These are phyloP conservation scores for Falco concolor DNA, from an alignment of 2,797 vertebrate species.

Conservation along the genomic window DNA sequence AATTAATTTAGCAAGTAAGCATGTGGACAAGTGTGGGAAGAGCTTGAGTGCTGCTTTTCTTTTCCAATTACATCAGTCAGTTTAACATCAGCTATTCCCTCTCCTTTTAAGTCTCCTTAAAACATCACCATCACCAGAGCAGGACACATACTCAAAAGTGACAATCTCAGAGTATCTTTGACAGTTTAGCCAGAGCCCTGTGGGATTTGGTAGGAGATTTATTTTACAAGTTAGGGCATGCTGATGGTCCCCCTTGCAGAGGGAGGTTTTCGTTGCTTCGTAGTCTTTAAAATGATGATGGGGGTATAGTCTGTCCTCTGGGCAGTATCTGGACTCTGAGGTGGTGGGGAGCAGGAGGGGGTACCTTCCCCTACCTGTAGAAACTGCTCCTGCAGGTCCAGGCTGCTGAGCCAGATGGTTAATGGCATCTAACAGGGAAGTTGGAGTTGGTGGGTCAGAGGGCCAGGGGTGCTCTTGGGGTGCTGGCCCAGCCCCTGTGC, in stretches of 20 bases:
- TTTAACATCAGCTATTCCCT: neutral
- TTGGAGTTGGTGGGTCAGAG: neutral
- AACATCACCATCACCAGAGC: neutral
- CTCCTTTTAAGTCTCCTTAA: neutral
- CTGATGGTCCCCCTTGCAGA: neutral
- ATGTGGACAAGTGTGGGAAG: neutral
- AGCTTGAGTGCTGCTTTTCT: neutral
- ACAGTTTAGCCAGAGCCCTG: neutral
- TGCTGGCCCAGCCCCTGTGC: neutral
- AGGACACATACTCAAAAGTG: neutral
- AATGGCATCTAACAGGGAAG: neutral
- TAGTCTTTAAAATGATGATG: neutral
- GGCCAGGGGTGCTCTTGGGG: neutral
- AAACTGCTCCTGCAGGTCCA: neutral
- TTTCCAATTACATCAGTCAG: neutral
- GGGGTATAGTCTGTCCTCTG: neutral
- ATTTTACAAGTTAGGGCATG: neutral
- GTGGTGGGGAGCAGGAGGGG: neutral
- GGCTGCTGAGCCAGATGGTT: neutral
- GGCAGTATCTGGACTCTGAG: neutral
- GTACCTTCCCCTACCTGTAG: neutral
- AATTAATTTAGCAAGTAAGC: conserved; percentile 17
- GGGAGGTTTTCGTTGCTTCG: neutral
- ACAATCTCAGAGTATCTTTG: neutral
- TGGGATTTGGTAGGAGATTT: neutral